phyloP scores from a whole-genome alignment of 2,797 vertebrate genomes.

The Macrochelys suwanniensis region DNA sequence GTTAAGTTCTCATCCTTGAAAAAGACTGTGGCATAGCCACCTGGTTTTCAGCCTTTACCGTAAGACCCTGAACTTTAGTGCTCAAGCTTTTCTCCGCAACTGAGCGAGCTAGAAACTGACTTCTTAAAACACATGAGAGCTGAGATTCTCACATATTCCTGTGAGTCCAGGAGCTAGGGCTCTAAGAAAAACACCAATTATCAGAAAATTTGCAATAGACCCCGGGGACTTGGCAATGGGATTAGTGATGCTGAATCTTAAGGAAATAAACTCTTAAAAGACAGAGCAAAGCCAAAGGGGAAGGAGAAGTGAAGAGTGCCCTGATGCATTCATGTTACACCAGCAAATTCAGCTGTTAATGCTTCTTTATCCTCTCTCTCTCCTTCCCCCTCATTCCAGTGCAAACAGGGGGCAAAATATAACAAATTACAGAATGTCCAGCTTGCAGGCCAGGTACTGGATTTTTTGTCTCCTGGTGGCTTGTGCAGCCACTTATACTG shows the following conservation, averaged over 20 bases:
- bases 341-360: fast-evolving
- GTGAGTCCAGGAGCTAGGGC: neutral
- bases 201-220: neutral
- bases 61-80: neutral
- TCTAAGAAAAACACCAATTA: neutral
- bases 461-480: neutral
- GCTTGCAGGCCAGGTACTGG: fast-evolving
- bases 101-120: neutral
- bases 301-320: neutral
- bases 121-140: neutral
- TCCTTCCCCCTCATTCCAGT: neutral
- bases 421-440: neutral
- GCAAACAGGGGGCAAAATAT: neutral
- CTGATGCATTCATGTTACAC: fast-evolving
- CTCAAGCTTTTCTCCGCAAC: fast-evolving
- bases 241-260: fast-evolving
- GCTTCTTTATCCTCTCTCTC: neutral
- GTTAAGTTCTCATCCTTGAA: fast-evolving
- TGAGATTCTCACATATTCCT: constrained; percentile 1
- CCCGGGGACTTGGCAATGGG: neutral
- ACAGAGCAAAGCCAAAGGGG: fast-evolving
- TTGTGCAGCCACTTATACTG: neutral
- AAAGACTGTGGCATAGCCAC: fast-evolving
- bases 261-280: neutral
- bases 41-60: neutral